Base-by-base conservation (phyloP, 1,140 invertebrate species). In the Lepidostoma basale region DNA sequence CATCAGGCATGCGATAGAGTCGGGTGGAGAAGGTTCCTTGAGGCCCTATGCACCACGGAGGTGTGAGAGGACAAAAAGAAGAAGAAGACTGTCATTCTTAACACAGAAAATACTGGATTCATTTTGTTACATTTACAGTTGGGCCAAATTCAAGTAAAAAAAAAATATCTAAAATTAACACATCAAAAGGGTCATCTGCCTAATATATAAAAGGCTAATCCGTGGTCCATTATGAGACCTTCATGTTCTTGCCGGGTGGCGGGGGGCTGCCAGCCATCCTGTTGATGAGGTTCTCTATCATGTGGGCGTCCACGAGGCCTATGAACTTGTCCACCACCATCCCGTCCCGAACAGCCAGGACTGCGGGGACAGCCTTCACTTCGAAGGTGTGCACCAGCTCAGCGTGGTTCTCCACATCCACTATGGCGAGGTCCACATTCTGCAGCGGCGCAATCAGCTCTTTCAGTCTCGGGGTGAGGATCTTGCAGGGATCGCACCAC, bases 401-500 rank as follows among this genome's bases (percentile, higher is more conserved):
- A 1, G 92, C 87, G 81, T 94, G 89, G 44, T 90, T 86, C 83
- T 98, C 97, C 10, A 98, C 93, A 83, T 98, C 93, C 1, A 98
- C 89, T 60, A 96, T 91, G 3, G 96, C 96, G 70, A 98, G 83
- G 79, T 96, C 86, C 40, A 98, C 85, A 56, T 92, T 87, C 6
- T 89, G 86, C 58, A 91, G 87, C 10, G 88, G 88, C 64, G 88
- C 89, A 20, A 98, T 85, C 3, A 96, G 78, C 74, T 90, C 88
- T 77, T 94, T 91, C 74, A 98, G 85, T 77, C 95, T 90, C 10
- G 96, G 96, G 10, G 92, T 96, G 1, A 98, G 83, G 62, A 97
- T 89, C 81, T 97, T 97, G 79, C 97, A 98, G 0, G 97, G 97
- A 75, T 96, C 95, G 81, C 97, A 89, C 97, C 97, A 98, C 71